A percentile compares a stretch with the other conserved stretches of the same genome.
Evolutionary conservation across 2,113 vertebrate genomes (phyloP).

Genomic region (Equus przewalskii): DNA sequence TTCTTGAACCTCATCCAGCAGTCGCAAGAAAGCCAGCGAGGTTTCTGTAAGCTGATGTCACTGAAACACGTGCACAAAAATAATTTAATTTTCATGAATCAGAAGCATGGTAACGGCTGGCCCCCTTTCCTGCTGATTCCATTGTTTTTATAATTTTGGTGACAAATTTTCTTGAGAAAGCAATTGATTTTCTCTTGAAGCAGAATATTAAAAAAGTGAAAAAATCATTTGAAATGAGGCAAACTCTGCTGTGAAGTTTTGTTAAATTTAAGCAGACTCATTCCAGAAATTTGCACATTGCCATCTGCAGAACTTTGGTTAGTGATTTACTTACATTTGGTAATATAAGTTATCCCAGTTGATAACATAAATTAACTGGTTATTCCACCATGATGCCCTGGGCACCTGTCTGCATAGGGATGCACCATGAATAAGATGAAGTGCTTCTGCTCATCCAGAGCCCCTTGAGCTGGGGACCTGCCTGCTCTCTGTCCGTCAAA

Average conservation of each 20-base stretch:
- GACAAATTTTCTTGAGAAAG: not conserved
- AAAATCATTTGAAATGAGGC: not conserved
- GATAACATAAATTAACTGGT: not conserved
- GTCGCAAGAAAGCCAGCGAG: not conserved
- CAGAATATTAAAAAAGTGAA: not conserved
- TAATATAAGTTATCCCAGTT: not conserved
- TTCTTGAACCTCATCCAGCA: not conserved
- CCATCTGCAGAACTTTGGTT: not conserved
- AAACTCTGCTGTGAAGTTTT: not conserved
- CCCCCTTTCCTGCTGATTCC: not conserved
- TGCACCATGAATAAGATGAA: not conserved
- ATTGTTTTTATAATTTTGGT: not conserved
- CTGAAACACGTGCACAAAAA: not conserved
- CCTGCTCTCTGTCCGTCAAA: not conserved
- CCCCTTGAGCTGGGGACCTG: not conserved
- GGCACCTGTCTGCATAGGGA: not conserved
- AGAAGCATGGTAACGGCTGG: not conserved
- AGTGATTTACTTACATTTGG: not conserved
- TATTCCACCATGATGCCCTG: not conserved
- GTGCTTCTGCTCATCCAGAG: not conserved
- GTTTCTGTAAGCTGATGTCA: conserved; percentile 12
- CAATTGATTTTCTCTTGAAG: conserved; percentile 6
- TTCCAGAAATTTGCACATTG: not conserved
- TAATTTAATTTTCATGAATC: not conserved
- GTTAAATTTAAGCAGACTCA: not conserved